Percentiles rank a stretch among this genome's conserved stretches.
Conservation (phyloP, 1,140 invertebrate genomes). For the Eurosta solidaginis region DNA sequence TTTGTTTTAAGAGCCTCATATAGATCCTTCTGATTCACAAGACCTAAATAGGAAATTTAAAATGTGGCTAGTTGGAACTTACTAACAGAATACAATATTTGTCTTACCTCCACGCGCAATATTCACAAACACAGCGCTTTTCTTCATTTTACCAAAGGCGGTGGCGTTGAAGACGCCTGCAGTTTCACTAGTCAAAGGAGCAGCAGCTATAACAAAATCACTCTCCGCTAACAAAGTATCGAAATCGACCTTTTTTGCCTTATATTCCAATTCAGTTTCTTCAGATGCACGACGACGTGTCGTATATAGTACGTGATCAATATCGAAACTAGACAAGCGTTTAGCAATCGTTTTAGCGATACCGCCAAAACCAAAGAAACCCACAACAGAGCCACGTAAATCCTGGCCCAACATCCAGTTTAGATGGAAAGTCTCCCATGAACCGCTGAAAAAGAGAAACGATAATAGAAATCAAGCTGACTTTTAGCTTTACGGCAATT, state of each 20-base stretch:
- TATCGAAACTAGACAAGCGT: slow-evolving; percentile 75
- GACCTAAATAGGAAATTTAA: slow-evolving; percentile 63
- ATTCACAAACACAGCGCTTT: slow-evolving; percentile 81
- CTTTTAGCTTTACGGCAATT: background rate
- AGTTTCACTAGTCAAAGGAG: slow-evolving; percentile 75
- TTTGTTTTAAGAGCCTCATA: slow-evolving; percentile 76
- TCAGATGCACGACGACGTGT: slow-evolving; percentile 67
- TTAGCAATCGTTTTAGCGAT: slow-evolving; percentile 78
- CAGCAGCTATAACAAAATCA: slow-evolving; percentile 79
- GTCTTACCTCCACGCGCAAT: slow-evolving; percentile 75
- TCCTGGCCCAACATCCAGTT: slow-evolving; percentile 87
- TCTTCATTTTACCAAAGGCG: slow-evolving; percentile 84
- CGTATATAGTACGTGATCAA: slow-evolving; percentile 73
- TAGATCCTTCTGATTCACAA: slow-evolving; percentile 81
- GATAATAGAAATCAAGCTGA: background rate
- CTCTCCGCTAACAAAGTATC: slow-evolving; percentile 72
- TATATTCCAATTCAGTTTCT: slow-evolving; percentile 70
- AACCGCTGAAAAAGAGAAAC: background rate
- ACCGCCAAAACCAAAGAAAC: slow-evolving; percentile 85
- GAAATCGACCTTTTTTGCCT: slow-evolving; percentile 72
- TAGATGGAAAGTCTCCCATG: slow-evolving; percentile 84
- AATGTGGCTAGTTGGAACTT: slow-evolving; percentile 70
- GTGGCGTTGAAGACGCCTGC: slow-evolving; percentile 74
- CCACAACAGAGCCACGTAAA: slow-evolving; percentile 78
- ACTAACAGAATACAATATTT: slow-evolving; percentile 67